Evolutionary conservation across 2,797 vertebrate species (phyloP).

Genomic region (Dendrocincla tyrannina): DNA sequence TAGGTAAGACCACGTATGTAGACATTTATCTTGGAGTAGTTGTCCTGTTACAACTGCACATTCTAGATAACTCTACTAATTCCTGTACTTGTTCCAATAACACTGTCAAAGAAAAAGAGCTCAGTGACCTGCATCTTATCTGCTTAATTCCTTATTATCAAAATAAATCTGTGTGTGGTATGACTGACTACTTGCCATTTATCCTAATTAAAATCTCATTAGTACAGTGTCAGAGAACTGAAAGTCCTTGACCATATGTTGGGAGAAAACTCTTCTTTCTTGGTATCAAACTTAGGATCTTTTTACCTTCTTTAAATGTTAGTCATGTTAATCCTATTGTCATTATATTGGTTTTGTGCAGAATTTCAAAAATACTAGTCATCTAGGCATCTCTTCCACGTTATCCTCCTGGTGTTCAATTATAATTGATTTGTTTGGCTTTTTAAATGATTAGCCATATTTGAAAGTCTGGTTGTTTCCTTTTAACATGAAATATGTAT

Average conservation of each 20-base stretch:
- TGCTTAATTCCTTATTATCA: not conserved
- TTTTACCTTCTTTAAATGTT: not conserved
- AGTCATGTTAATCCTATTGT: not conserved
- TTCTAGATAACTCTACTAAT: not conserved
- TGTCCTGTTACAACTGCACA: not conserved
- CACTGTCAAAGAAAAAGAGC: not conserved
- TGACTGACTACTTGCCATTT: conserved; percentile 37
- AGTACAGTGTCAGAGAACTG: not conserved
- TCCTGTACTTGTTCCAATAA: not conserved
- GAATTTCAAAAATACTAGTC: not conserved
- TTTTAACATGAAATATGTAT: not conserved
- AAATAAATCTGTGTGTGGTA: not conserved
- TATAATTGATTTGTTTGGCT: not conserved
- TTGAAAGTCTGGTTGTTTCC: not conserved
- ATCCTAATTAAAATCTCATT: conserved; percentile 50
- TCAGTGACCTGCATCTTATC: not conserved
- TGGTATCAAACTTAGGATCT: not conserved
- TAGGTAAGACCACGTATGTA: not conserved
- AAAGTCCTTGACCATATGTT: conserved; percentile 10
- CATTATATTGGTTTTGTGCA: not conserved
- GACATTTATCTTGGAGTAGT: not conserved
- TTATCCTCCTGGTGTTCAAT: not conserved
- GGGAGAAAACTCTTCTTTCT: not conserved
- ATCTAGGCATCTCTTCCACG: not conserved
- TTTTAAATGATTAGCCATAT: not conserved